These are phyloP conservation scores for Novumbra hubbsi DNA, from an alignment of 2,797 vertebrate species.

Conservation along the genomic window DNA sequence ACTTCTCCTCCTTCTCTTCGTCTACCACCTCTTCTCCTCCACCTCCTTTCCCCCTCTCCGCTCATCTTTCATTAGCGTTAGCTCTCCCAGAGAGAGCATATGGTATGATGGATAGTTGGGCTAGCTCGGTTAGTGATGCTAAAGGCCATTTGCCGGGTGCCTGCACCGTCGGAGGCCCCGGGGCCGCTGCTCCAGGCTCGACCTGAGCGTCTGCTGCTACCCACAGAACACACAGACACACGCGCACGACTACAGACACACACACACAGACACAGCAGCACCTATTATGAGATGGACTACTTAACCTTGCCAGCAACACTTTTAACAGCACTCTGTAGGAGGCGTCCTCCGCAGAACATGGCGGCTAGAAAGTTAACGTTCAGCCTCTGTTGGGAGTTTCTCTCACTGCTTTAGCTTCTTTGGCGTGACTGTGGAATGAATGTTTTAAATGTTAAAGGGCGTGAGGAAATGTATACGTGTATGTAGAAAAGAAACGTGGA, in stretches of 20 bases:
- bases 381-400: conserved; percentile 24
- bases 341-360: conserved; percentile 25
- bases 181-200: conserved; percentile 69
- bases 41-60: conserved; percentile 49
- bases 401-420: conserved; percentile 8
- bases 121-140: conserved; percentile 79
- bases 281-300: conserved; percentile 70
- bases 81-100: conserved; percentile 83
- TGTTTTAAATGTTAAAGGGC: conserved; percentile 1
- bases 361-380: background rate
- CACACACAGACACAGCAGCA: conserved; percentile 48
- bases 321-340: conserved; percentile 37
- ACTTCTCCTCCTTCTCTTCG: conserved; percentile 32
- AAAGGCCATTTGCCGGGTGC: conserved; percentile 82
- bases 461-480: conserved; percentile 7
- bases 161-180: conserved; percentile 67
- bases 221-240: conserved; percentile 15
- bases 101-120: conserved; percentile 83
- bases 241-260: conserved; percentile 17
- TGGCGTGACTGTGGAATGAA: conserved; percentile 13
- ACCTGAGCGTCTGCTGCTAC: conserved; percentile 68
- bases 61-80: conserved; percentile 82
- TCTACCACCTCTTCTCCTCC: conserved; percentile 10
- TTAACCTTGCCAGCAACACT: conserved; percentile 78
- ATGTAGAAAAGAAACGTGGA: background rate